A percentile compares a stretch with the other conserved stretches of the same genome.
These are phyloP conservation scores for Antheraea yamamai DNA, from an alignment of 2,888 invertebrate genomes.

Conservation along the genomic window DNA sequence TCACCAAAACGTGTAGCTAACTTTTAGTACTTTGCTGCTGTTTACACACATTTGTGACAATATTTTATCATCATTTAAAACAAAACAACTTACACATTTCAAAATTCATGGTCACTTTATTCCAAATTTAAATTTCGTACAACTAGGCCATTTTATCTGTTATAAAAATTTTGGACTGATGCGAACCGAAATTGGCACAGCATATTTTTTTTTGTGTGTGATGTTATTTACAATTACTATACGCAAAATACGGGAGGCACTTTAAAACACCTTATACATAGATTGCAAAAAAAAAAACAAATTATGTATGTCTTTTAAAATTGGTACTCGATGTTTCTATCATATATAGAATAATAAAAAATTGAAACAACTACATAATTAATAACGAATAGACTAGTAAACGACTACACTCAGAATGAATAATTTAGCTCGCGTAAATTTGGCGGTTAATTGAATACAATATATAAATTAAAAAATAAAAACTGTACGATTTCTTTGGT, in stretches of 20 bases:
- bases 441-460: background rate
- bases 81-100: constrained; percentile 17
- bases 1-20: too few species aligned
- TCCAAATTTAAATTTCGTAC: background rate
- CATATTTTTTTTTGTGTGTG: background rate
- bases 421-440: constrained; percentile 10
- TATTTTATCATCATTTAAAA: constrained; percentile 1
- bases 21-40: too few species aligned
- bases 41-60: too few species aligned
- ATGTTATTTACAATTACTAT: background rate
- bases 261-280: constrained; percentile 23
- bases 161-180: background rate
- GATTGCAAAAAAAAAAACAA: constrained; percentile 9
- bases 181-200: background rate
- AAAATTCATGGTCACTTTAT: constrained; percentile 23
- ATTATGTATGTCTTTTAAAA: constrained; percentile 2
- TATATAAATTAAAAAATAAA: background rate
- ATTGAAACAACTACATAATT: background rate
- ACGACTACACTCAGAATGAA: constrained; percentile 9
- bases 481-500: constrained; percentile 30
- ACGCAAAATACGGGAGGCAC: constrained; percentile 36
- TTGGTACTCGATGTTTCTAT: constrained; percentile 25
- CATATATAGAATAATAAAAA: background rate
- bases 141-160: background rate
- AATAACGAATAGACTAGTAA: constrained; percentile 8